Base-by-base conservation (phyloP, 1,140 invertebrate genomes). In the Camponotus floridanus region DNA sequence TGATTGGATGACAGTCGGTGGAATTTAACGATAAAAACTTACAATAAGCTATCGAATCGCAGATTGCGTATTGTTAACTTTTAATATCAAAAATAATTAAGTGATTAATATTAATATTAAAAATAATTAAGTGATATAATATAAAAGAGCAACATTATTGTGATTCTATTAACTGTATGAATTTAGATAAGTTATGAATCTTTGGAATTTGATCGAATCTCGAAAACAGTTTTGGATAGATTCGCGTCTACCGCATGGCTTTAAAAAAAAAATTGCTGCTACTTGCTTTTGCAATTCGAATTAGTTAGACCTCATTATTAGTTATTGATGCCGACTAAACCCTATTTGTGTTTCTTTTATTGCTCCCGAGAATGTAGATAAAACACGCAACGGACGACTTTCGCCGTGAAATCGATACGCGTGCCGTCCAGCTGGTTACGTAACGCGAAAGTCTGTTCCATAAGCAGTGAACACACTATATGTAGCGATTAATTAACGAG, bases 381-480 rank as follows among this genome's bases (percentile, higher is more conserved):
- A 21, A 78, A 48, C 81, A 78, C 81, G 45, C 73, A 78, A 78
- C 45, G 61, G 51, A 36, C 36, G 73, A 85, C 73, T 78, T 85
- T 85, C 62, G 33, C 71, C 71, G 62, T 39, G 61, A 85, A 85
- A 85, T 85, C 81, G 81, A 85, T 85, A 85, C 81, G 59, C 79
- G 79, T 81, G 55, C 67, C 79, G 67, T 74, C 26, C 79, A 74
- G 21, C 39, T 18, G 18, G 51, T 83, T 83, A 83, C 39, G 55
- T 83, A 83, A 83, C 31, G 42, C 51, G 68, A 83, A 83, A 83
- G 79, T 61, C 67, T 18, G 33, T 81, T 39, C 42, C 4, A 55
- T 83, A 73, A 83, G 79, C 51, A 81, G 26, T n/a, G 51, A 73
- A 51, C 18, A 45, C 55, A 74, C 31, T 61, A 18, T 51, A 83